Base-by-base conservation (phyloP, 2,888 invertebrate species). In the Oxycera nigricornis region DNA sequence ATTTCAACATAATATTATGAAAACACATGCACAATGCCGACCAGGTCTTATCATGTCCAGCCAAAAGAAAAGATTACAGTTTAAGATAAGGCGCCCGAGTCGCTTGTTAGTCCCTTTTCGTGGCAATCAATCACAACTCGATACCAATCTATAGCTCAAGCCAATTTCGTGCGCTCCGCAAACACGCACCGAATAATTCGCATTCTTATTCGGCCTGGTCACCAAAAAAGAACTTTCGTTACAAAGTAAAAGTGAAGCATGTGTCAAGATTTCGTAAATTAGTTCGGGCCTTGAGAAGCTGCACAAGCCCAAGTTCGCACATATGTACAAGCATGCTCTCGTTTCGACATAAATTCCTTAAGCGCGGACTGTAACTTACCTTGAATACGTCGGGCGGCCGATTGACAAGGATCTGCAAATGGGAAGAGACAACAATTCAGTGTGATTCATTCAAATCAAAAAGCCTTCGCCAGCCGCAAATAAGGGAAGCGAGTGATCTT, bases 201-300 rank as follows among this genome's bases (percentile, higher is more conserved):
- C 55, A 55, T 20, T 7, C 22, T 17, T 17, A 55, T 22, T 55
- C 55, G 55, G 24, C 20, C 14, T 55, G 17, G 41, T 22, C 14
- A 65, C 39, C 24, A 67, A 67, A 68, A 35, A 35, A 68, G 50
- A 55, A 55, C 70, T 70, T 52, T 70, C 70, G 70, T 70, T 70
- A 70, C 70, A 70, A 70, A 52, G 50, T 52, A 70, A 70, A 70
- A 52, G 50, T 68, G 35, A 62, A 68, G 24, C 22, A 52, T 70
- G 52, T 70, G 68, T 68, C 68, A 68, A 65, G 41, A 65, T 52
- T 46, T 68, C 52, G 52, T 28, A 70, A 52, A 55, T 31, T 31
- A 31, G 31, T 46, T 22, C 24, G 24, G 31, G 52, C 30, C n/a
- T 55, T 70, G 52, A 70, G 30, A 11, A 46, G 11, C 46, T 26